These are phyloP conservation scores for Chlamydotis undulata DNA, from an alignment of 2,113 vertebrate genomes.

Conservation along the genomic window DNA sequence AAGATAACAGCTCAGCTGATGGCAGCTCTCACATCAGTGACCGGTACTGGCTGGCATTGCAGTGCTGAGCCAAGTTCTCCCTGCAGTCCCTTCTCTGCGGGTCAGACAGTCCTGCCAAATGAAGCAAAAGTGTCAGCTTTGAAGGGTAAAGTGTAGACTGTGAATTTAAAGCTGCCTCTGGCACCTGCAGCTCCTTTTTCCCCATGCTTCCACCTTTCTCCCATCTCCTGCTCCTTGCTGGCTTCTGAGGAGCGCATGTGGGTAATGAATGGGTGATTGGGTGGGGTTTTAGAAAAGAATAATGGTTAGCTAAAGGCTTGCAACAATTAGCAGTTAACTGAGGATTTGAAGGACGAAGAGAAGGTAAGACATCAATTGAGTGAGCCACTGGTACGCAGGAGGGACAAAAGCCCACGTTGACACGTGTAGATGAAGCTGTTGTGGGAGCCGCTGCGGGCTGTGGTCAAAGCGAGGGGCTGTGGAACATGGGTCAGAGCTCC, in stretches of 20 bases:
- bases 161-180: neutral
- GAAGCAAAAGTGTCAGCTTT: neutral
- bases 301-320: neutral
- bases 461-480: neutral
- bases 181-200: neutral
- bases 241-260: neutral
- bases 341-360: neutral
- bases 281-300: neutral
- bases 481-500: neutral
- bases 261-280: neutral
- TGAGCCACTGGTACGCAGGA: accelerated
- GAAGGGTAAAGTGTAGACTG: neutral
- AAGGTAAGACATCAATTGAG: neutral
- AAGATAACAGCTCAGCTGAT: neutral
- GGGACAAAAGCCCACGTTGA: neutral
- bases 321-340: neutral
- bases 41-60: accelerated
- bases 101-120: neutral
- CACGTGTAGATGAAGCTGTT: accelerated
- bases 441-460: neutral
- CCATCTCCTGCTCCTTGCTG: neutral
- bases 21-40: neutral
- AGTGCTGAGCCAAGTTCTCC: neutral
- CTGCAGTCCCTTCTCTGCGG: accelerated
- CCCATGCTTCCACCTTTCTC: neutral